phyloP scores from a whole-genome alignment of 2,797 vertebrate genomes.

The Sebastes iracundus region DNA sequence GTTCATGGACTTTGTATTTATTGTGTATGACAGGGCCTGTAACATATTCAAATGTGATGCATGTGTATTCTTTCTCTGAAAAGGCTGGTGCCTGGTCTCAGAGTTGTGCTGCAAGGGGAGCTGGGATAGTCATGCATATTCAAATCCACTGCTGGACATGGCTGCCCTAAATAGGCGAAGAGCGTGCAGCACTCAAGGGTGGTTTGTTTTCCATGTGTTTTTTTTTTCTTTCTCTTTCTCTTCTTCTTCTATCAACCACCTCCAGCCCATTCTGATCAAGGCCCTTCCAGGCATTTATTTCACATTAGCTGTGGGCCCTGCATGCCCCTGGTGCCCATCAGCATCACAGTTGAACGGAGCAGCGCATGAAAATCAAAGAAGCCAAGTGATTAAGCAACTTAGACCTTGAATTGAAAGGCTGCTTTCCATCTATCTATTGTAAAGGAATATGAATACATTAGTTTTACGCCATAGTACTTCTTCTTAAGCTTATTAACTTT shows the following conservation, averaged over 20 bases:
- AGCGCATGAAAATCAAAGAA: slow-evolving; percentile 63
- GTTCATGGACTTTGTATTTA: slow-evolving; percentile 70
- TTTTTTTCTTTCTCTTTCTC: background rate
- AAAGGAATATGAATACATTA: background rate
- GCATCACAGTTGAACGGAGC: slow-evolving; percentile 62
- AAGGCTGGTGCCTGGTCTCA: slow-evolving; percentile 60
- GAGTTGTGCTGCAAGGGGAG: slow-evolving; percentile 79
- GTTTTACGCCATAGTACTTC: background rate
- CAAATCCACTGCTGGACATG: slow-evolving; percentile 86
- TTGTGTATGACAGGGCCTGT: slow-evolving; percentile 74
- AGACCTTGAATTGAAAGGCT: slow-evolving; percentile 16
- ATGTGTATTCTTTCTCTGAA: slow-evolving; percentile 68
- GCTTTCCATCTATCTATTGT: background rate
- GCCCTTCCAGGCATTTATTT: slow-evolving; percentile 71
- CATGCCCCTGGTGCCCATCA: slow-evolving; percentile 59
- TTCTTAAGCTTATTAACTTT: background rate
- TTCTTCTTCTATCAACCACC: slow-evolving; percentile 56
- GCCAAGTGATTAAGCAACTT: slow-evolving; percentile 55
- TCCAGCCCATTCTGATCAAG: slow-evolving; percentile 72
- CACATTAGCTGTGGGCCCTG: slow-evolving; percentile 64
- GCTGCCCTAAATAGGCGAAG: slow-evolving; percentile 83
- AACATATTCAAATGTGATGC: slow-evolving; percentile 85
- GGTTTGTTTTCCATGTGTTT: slow-evolving; percentile 72
- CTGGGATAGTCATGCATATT: slow-evolving; percentile 86
- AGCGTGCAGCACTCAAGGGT: slow-evolving; percentile 81